These are phyloP conservation scores for Odontomyia ornata DNA, from an alignment of 2,888 invertebrate species.

Conservation along the genomic window DNA sequence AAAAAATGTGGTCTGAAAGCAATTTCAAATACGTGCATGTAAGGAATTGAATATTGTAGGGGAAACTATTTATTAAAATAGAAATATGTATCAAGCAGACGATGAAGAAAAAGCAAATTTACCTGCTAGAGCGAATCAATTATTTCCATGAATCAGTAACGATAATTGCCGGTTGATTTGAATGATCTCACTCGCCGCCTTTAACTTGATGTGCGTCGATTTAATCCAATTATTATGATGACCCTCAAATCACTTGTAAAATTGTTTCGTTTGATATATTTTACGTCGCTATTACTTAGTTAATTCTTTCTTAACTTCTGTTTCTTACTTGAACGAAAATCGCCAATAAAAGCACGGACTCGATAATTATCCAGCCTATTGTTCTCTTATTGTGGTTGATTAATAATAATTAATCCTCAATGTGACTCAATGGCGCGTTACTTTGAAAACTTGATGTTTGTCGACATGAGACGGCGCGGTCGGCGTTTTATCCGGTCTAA, in stretches of 20 bases:
- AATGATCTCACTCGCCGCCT: slow-evolving; percentile 28
- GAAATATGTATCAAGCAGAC: slow-evolving; percentile 4
- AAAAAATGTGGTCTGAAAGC: neutral
- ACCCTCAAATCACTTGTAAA: slow-evolving; percentile 25
- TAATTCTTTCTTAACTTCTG: neutral
- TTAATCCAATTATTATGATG: slow-evolving; percentile 27
- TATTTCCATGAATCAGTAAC: slow-evolving; percentile 28
- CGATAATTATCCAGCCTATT: neutral
- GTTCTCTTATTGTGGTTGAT: slow-evolving; percentile 20
- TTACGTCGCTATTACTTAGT: neutral
- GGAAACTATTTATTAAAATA: slow-evolving; percentile 5
- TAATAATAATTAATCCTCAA: slow-evolving; percentile 27
- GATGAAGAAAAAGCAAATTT: neutral
- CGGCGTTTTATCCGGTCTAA: too few species aligned
- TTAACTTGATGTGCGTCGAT: neutral
- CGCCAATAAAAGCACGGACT: neutral
- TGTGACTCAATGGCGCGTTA: slow-evolving; percentile 20
- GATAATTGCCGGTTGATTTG: slow-evolving; percentile 29
- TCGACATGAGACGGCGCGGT: slow-evolving; percentile 17
- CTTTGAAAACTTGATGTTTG: neutral
- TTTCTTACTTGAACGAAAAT: slow-evolving; percentile 4
- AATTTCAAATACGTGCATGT: neutral
- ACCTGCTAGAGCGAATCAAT: slow-evolving; percentile 17
- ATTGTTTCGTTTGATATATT: too few species aligned
- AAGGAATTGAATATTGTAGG: neutral